Evolutionary conservation across 2,113 vertebrate genomes (phyloP).

Genomic region (Aramus guarauna): DNA sequence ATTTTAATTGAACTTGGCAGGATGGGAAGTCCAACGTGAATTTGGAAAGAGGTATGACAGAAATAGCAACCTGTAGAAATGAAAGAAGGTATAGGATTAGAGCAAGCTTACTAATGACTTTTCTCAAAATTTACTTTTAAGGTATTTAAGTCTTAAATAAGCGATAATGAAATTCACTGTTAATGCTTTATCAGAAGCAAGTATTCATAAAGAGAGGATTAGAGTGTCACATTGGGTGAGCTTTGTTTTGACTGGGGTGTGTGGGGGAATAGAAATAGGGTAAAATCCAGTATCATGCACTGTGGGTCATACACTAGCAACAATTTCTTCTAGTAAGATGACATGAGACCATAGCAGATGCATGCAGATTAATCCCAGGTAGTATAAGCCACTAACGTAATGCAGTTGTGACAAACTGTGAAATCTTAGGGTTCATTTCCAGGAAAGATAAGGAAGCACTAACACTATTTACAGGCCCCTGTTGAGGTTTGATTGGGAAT

Average conservation of each 20-base stretch:
- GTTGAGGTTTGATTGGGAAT: not conserved
- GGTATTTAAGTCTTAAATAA: not conserved
- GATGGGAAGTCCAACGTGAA: not conserved
- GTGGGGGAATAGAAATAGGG: not conserved
- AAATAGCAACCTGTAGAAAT: not conserved
- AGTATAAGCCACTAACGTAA: not conserved
- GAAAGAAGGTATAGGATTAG: not conserved
- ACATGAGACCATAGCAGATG: not conserved
- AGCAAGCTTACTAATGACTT: not conserved
- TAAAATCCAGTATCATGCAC: not conserved
- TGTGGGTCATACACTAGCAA: not conserved
- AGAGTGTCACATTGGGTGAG: not conserved
- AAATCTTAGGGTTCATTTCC: not conserved
- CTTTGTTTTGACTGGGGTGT: not conserved
- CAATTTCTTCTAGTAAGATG: not conserved
- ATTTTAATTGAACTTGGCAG: not conserved
- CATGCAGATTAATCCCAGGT: not conserved
- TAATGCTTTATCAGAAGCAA: not conserved
- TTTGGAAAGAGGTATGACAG: not conserved
- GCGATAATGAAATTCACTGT: not conserved
- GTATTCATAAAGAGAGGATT: not conserved
- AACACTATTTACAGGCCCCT: not conserved
- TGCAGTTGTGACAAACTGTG: not conserved
- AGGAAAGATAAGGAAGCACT: not conserved
- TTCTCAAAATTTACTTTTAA: not conserved